These are phyloP conservation scores for Cryptosula pallasiana DNA, from an alignment of 2,888 invertebrate genomes.

Conservation along the genomic window DNA sequence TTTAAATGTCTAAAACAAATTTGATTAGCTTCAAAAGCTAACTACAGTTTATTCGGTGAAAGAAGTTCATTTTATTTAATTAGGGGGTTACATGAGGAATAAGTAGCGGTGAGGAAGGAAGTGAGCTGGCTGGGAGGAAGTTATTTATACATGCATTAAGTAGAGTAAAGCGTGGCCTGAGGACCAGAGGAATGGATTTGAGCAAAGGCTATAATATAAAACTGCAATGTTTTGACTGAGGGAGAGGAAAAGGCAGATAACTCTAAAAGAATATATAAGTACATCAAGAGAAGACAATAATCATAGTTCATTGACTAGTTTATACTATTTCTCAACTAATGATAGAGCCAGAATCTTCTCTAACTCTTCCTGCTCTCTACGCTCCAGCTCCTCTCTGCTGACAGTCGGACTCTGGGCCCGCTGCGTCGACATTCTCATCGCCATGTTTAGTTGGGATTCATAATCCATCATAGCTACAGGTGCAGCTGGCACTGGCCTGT, in stretches of 20 bases:
- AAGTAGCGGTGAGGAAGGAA: no score
- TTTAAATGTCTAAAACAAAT: no score
- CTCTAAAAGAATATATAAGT: neutral
- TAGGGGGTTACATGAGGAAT: no score
- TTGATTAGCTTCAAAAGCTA: no score
- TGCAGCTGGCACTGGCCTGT: no score
- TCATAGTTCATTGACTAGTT: neutral
- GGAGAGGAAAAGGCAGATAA: neutral
- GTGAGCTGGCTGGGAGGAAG: no score
- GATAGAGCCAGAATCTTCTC: constrained; percentile 48
- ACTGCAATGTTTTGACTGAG: neutral
- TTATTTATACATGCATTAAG: no score
- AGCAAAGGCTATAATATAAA: neutral
- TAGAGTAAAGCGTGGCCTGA: no score
- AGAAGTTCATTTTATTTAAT: no score
- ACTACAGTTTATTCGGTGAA: no score
- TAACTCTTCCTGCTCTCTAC: constrained; percentile 50
- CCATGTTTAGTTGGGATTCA: constrained; percentile 46
- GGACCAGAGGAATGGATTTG: no score
- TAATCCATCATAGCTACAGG: constrained; percentile 30
- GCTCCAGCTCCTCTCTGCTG: constrained; percentile 33
- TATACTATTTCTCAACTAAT: constrained; percentile 45
- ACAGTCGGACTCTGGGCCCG: constrained; percentile 29
- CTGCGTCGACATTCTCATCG: constrained; percentile 46
- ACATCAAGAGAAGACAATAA: neutral